These are phyloP conservation scores for Oplegnathus fasciatus DNA, from an alignment of 2,113 vertebrate species.

Conservation along the genomic window DNA sequence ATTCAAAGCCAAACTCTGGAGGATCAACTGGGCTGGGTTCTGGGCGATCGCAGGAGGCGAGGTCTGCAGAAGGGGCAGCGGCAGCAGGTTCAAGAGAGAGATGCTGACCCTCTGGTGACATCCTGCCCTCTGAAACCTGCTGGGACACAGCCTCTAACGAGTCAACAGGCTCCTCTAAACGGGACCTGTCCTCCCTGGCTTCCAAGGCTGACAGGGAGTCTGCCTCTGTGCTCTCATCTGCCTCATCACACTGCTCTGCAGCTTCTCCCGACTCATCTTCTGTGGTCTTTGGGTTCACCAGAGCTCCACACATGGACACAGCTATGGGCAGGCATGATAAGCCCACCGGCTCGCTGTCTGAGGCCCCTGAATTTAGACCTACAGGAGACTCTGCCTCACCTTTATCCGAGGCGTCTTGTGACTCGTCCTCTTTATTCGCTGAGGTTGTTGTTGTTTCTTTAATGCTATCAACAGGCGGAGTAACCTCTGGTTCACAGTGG, in stretches of 20 bases:
- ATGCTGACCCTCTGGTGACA: conserved; percentile 58
- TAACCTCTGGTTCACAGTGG: conserved; percentile 5
- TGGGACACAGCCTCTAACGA: neutral
- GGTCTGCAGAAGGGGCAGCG: conserved; percentile 33
- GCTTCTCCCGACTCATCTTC: conserved; percentile 60
- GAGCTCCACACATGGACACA: conserved; percentile 85
- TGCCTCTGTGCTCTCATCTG: conserved; percentile 54
- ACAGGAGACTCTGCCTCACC: conserved; percentile 27
- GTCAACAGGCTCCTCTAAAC: neutral
- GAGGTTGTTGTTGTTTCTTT: conserved; percentile 9
- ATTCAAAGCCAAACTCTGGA: conserved; percentile 82
- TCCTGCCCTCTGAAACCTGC: conserved; percentile 55
- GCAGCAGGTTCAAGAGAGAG: conserved; percentile 7
- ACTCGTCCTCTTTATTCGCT: conserved; percentile 14
- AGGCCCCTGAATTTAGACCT: conserved; percentile 11
- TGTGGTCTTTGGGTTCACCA: conserved; percentile 69
- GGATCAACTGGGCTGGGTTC: conserved; percentile 71
- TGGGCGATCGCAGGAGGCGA: conserved; percentile 24
- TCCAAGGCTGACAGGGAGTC: conserved; percentile 52
- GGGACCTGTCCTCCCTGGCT: conserved; percentile 8
- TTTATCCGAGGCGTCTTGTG: conserved; percentile 8
- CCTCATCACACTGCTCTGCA: conserved; percentile 56
- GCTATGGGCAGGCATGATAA: conserved; percentile 86
- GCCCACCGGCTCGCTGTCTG: conserved; percentile 60
- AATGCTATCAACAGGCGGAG: neutral